Evolutionary conservation across 2,797 vertebrate genomes (phyloP).

Genomic region (Manis javanica): DNA sequence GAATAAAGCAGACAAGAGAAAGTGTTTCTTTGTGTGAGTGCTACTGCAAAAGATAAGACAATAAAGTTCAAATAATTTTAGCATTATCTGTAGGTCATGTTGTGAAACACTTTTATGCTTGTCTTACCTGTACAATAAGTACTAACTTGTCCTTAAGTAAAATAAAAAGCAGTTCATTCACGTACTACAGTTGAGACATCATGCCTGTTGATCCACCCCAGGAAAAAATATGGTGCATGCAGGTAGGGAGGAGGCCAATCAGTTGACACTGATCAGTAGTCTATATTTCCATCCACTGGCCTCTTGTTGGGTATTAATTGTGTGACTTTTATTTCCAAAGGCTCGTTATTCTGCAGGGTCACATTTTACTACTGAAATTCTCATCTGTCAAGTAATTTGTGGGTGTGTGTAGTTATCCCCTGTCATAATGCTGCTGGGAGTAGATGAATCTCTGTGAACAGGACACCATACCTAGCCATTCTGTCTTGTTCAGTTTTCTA

Average conservation of each 20-base stretch:
- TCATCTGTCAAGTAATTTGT: background rate
- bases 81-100: background rate
- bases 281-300: background rate
- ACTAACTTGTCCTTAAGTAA: background rate
- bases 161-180: background rate
- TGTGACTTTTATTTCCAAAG: background rate
- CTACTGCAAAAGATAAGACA: background rate
- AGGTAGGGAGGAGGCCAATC: fast-evolving
- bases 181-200: fast-evolving
- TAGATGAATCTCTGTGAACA: background rate
- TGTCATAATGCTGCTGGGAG: background rate
- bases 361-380: background rate
- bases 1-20: conserved; percentile 6
- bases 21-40: background rate
- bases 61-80: background rate
- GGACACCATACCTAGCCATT: background rate
- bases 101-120: background rate
- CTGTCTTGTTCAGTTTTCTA: background rate
- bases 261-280: background rate
- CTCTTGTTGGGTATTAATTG: background rate
- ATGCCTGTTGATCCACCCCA: background rate
- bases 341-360: background rate
- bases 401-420: background rate
- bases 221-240: fast-evolving
- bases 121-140: background rate